phyloP scores from a whole-genome alignment of 2,888 invertebrate genomes.

The Allacma fusca region DNA sequence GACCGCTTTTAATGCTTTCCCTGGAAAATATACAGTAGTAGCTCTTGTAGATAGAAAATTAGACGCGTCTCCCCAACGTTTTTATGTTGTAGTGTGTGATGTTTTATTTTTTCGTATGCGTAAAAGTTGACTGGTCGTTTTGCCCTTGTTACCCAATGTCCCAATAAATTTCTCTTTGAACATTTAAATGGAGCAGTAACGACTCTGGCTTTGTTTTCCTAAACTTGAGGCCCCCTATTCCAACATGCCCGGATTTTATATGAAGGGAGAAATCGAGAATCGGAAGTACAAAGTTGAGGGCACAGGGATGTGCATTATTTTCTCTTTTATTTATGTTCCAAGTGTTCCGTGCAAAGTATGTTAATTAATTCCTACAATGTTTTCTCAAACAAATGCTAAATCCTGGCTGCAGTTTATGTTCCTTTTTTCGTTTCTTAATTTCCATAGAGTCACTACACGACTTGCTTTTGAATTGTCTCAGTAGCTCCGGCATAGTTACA shows the following conservation, averaged over 20 bases:
- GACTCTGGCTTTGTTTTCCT: constrained; percentile 13
- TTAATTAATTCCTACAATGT: constrained; percentile 3
- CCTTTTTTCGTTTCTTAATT: too few relatives aligned
- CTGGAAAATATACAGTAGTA: too few relatives aligned
- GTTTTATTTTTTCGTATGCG: neutral
- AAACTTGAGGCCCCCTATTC: neutral
- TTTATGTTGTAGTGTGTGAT: too few relatives aligned
- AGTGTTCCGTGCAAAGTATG: neutral
- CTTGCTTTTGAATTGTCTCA: too few relatives aligned
- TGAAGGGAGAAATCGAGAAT: too few relatives aligned
- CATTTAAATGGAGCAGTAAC: constrained; percentile 20
- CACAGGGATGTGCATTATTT: neutral
- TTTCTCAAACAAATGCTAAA: too few relatives aligned
- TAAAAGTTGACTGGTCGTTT: neutral
- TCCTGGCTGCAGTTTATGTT: too few relatives aligned
- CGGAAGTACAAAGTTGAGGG: too few relatives aligned
- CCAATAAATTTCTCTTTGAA: constrained; percentile 13
- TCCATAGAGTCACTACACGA: too few relatives aligned
- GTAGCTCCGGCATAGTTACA: too few relatives aligned
- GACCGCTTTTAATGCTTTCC: neutral
- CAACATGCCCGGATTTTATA: neutral
- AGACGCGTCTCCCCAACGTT: too few relatives aligned
- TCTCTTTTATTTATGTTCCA: neutral
- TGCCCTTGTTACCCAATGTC: constrained; percentile 22
- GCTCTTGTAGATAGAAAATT: too few relatives aligned